Evolutionary conservation across 2,113 vertebrate species (phyloP), one percentile per base, ranked within the genome.

Genomic region (Atherinomorus stipes): DNA sequence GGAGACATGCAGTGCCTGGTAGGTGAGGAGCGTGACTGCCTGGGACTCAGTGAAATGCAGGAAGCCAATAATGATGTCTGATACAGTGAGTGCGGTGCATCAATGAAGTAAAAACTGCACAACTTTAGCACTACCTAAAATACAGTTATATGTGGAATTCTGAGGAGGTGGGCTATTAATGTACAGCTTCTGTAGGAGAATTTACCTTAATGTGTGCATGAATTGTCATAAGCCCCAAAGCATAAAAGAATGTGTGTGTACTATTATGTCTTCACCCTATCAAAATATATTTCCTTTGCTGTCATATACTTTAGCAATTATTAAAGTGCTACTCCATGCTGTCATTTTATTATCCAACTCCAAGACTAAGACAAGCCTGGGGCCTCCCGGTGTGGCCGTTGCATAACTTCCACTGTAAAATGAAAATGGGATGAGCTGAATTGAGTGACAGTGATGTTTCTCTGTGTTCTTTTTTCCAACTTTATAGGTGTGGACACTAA

Each of bases 21-120:
- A 57, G 85, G 77, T 73, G 67, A 62, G 26, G 78, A 76, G 51
- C 31, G 54, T 8, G 57, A 60, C 72, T 72, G 67, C 37, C 76
- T 54, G 57, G 18, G 59, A 58, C 50, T 75, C 64, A 80, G 52
- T 54, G 31, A 49, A 67, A 75, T n/a, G 21, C 45, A 63, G 51
- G 44, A 59, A 28, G 49, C 42, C 60, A 23, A 40, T 57, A 51
- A 40, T 64, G 34, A 57, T 64, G 11, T 65, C 58, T 54, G 26
- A 57, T 42, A 19, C 57, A 44, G 44, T 2, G 26, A 64, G 19
- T 25, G 47, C 47, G 47, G 38, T 44, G 45, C 56, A 64, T 40
- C 18, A 3, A 23, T 11, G 1, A 38, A 73, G 56, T 6, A 66
- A 37, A 68, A 38, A 54, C 21, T 6, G 21, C 15, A 51, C 16